Base-by-base conservation (phyloP, 1,140 invertebrate species). In the Drosophila watanabei region DNA sequence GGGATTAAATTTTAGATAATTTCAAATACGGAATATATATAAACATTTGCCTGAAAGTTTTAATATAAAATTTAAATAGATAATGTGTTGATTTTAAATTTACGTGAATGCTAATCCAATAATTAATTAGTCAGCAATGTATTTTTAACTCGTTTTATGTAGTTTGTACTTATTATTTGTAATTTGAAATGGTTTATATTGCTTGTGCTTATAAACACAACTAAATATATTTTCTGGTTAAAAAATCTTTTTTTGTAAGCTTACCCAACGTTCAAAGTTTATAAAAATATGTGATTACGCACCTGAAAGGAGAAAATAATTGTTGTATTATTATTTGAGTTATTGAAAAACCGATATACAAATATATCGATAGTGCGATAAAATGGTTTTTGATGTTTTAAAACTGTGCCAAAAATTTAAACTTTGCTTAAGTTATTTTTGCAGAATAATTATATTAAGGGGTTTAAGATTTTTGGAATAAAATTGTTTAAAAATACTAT, bases 1-100 rank as follows among this genome's bases (percentile, higher is more conserved):
- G 37, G 68, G 68, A 57, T 69, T 73, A 52, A 43, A 60, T 61
- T 73, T 72, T 37, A 14, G 37, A 43, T 72, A 20, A 43, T 43
- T 49, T 46, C 20, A 7, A 20, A 46, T 7, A 8, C 41, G 2
- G 18, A 24, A 24, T 6, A 4, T 18, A 14, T 18, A 32, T n/a
- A 14, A 35, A 28, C 0, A 24, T 49, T 20, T 14, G 14, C 6
- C 7, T 1, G 4, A 7, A 5, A 20, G 28, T 18, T 32, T 32
- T 32, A 51, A 51, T 6, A 7, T 51, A 30, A 5, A n/a, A n/a
- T 6, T n/a, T 30, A 30, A 51, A 32, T n/a, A 49, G 8, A n/a
- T 28, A 2, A 9, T 28, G 4, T n/a, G 30, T 49, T n/a, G 14
- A 9, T 2, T 28, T 30, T 24, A 24, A 5, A 7, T n/a, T 49